These are phyloP conservation scores for Belgica antarctica DNA, from an alignment of 2,888 invertebrate genomes.

Conservation along the genomic window DNA sequence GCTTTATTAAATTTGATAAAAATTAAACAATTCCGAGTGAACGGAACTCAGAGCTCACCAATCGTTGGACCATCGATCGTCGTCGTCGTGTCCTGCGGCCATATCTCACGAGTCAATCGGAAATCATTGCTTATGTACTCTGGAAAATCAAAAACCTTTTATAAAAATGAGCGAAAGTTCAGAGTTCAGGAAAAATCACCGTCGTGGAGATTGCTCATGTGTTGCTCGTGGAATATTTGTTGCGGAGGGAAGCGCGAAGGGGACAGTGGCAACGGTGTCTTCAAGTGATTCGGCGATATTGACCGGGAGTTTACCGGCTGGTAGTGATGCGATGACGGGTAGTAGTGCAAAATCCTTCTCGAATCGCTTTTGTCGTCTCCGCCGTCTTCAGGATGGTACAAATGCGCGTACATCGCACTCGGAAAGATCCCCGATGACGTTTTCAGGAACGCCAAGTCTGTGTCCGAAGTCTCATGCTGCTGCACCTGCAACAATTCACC, in stretches of 20 bases:
- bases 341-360: conserved; percentile 18
- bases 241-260: conserved; percentile 17
- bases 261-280: background rate
- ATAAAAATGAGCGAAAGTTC: background rate
- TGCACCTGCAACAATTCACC: background rate
- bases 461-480: background rate
- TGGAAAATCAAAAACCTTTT: background rate
- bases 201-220: conserved; percentile 33
- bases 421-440: conserved; percentile 11
- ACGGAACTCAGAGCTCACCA: background rate
- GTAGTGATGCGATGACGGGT: conserved; percentile 13
- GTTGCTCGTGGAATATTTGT: conserved; percentile 28
- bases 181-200: background rate
- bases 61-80: conserved; percentile 7
- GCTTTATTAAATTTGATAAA: background rate
- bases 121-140: conserved; percentile 29
- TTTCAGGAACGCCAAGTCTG: too few species aligned
- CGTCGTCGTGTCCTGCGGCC: conserved; percentile 28
- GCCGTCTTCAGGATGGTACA: background rate
- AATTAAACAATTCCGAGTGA: background rate
- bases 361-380: background rate
- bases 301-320: conserved; percentile 12
- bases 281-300: background rate
- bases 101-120: conserved; percentile 30
- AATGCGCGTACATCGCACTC: conserved; percentile 31